Conservation (phyloP, 2,888 invertebrate species). For the Polydrusus pterygomalis region DNA sequence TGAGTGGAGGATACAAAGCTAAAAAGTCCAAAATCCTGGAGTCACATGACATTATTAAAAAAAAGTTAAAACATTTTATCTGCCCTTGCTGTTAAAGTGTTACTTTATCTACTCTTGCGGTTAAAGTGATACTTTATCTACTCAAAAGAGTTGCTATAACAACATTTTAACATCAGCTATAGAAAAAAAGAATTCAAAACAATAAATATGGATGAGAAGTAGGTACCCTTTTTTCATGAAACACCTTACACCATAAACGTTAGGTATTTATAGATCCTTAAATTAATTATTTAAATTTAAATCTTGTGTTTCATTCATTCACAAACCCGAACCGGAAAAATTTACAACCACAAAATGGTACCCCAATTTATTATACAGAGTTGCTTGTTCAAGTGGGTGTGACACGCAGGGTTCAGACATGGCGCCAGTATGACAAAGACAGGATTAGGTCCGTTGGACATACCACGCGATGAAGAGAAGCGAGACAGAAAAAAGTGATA, state of each 20-base stretch:
- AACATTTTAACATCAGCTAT: too few species aligned
- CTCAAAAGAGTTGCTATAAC: too few species aligned
- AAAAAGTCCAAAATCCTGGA: too few species aligned
- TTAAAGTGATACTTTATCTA: too few species aligned
- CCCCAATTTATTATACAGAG: constrained; percentile 52
- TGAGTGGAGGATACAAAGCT: too few species aligned
- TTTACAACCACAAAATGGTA: constrained; percentile 53
- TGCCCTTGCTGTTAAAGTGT: too few species aligned
- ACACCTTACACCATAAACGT: not conserved
- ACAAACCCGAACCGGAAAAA: constrained; percentile 23
- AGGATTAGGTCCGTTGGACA: constrained; percentile 12
- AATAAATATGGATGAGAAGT: too few species aligned
- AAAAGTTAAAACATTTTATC: too few species aligned
- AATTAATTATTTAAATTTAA: constrained; percentile 27
- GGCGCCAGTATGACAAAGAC: constrained; percentile 50
- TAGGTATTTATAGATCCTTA: not conserved
- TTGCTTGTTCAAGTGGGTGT: constrained; percentile 53
- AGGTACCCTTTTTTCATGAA: too few species aligned
- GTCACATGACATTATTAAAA: too few species aligned
- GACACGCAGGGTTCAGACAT: constrained; percentile 52
- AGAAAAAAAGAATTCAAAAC: too few species aligned
- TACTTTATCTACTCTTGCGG: too few species aligned
- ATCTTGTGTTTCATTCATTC: constrained; percentile 19
- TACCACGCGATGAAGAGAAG: constrained; percentile 19
- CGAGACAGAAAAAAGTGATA: constrained; percentile 37